Evolutionary conservation across 2,113 vertebrate species (phyloP).

Genomic region (Apteryx owenii): DNA sequence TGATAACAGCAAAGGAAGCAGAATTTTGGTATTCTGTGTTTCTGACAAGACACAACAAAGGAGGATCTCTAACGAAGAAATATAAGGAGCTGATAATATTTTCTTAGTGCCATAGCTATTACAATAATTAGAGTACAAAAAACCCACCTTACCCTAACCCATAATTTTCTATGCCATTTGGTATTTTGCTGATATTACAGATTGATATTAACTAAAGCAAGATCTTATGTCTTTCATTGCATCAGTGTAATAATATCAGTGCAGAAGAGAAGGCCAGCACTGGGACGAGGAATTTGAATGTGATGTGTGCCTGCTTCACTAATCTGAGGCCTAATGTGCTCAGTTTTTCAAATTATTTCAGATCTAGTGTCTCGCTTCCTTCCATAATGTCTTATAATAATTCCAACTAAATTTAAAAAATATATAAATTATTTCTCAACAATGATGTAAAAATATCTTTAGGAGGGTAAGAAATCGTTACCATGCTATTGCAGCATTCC

Average conservation of each 20-base stretch:
- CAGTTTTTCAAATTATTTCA: neutral
- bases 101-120: neutral
- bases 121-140: fast-evolving
- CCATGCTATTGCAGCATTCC: neutral
- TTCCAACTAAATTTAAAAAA: neutral
- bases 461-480: neutral
- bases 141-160: neutral
- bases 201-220: neutral
- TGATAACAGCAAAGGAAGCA: neutral
- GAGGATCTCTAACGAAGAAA: neutral
- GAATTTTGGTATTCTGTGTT: neutral
- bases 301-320: neutral
- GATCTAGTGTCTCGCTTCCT: neutral
- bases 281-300: neutral
- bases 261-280: neutral
- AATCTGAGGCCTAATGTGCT: neutral
- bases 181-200: neutral
- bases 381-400: neutral
- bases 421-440: neutral
- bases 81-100: neutral
- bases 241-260: neutral
- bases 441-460: neutral
- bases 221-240: neutral
- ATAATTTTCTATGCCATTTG: neutral
- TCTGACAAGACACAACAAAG: neutral